Evolutionary conservation across 2,888 invertebrate genomes (phyloP), one percentile per base, ranked within the genome.

Genomic region (Perizoma flavofasciatum): DNA sequence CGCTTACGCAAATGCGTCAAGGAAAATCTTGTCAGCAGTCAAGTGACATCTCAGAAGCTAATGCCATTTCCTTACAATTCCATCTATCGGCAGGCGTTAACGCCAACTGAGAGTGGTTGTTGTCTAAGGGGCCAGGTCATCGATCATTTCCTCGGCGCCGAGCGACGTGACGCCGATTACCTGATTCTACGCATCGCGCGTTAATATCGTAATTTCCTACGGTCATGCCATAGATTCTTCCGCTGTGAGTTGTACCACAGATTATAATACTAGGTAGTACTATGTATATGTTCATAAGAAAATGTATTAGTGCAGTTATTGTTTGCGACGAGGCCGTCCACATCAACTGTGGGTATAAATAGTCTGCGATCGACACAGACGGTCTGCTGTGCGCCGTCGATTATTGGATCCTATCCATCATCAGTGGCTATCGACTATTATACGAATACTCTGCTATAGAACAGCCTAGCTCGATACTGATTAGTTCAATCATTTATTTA

Each of bases 331-430:
- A 53, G 52, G 58, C 39, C 58, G 37, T 22, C 58, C 37, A 33
- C 56, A 35, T 56, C 56, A 45, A 47, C 50, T 11, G 11, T 5
- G n/a, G 51, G 41, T 52, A 57, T 52, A 47, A 52, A 57, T 57
- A 57, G 51, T 43, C 35, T 44, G 53, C 10, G 22, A 22, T 22
- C 22, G 22, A 22, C 22, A 22, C 48, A 49, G 37, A 46, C 33
- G 45, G 34, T 47, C 41, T 41, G 37, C 7, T 5, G 41, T 44
- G 44, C 22, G 10, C 6, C 44, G 22, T 44, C 5, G 35, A 49
- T 43, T 57, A 47, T 48, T 51, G 35, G 10, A 10, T 49, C 33
- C 22, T 22, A 22, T 49, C 43, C 44, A 49, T 44, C 55, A 50
- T 37, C 49, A 10, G 44, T 10, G 35, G 47, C 9, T 35, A 7